Base-by-base conservation (phyloP, 2,797 vertebrate species). In the Thunnus albacares region DNA sequence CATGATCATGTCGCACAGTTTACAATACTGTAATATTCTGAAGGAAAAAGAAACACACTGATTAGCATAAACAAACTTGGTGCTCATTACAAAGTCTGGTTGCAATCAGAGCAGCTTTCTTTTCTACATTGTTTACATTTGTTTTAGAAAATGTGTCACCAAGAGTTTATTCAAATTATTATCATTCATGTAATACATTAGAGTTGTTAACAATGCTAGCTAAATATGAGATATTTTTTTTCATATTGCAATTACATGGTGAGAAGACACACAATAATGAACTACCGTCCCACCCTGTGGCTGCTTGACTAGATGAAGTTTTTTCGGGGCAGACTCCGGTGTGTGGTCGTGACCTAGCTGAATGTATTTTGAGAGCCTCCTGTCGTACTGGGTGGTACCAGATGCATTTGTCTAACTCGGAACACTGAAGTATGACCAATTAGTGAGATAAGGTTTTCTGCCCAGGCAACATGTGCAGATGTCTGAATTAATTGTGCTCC, bases 1-100 rank as follows among this genome's bases (percentile, higher is more conserved):
- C 74, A 92, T 92, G 35, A 97, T 81, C 70, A 94, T 76, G 49
- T 96, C 89, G 57, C 94, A 96, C 20, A 97, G 84, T 75, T 94
- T 95, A 63, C 91, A 85, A 86, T 95, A 96, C 65, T 95, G 91
- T 80, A 75, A 91, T 71, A 97, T 87, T 92, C 98, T 99, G 84
- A 81, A 18, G 17, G 47, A 8, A 20, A n/a, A 51, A 51, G 18
- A 8, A 20, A 45, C 20, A 51, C 3, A 18, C 6, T 12, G 28
- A 79, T 77, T 13, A 78, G n/a, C 7, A 51, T 30, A 38, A 62
- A 13, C 5, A 4, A 7, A 26, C 41, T 33, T 71, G 4, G 49
- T 61, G 35, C 30, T 13, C 15, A 45, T 41, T 67, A 60, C 30
- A 65, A 22, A 5, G 52, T 8, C 7, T 20, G 47, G 15, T 13